A percentile compares a stretch with the other conserved stretches of the same genome.
Conservation (phyloP, 2,797 vertebrate species). For the Onychomys leucogaster region DNA sequence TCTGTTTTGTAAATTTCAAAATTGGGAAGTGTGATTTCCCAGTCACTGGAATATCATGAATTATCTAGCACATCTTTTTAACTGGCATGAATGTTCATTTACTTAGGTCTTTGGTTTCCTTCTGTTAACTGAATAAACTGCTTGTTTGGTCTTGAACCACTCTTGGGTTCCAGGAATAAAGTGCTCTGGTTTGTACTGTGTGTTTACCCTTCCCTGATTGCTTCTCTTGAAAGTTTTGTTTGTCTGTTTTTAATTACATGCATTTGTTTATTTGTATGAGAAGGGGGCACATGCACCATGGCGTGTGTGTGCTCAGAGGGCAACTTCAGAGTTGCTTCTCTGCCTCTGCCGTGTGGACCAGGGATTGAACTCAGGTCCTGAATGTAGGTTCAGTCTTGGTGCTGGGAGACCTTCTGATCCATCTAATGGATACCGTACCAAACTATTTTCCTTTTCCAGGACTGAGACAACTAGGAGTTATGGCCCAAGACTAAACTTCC, state of each 20-base stretch:
- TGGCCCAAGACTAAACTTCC: neutral
- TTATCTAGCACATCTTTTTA: constrained; percentile 50
- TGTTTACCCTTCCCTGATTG: neutral
- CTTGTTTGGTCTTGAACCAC: neutral
- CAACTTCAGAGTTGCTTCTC: neutral
- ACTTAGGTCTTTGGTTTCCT: constrained; percentile 9
- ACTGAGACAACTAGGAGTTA: constrained; percentile 33
- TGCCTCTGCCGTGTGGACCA: neutral
- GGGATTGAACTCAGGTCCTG: neutral
- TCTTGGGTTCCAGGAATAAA: neutral
- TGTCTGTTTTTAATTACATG: neutral
- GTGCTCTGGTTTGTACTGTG: neutral
- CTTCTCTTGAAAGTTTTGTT: too few species aligned
- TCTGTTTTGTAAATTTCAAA: constrained; percentile 10
- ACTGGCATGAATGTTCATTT: neutral
- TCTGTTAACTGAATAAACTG: constrained; percentile 24
- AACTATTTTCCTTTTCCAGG: neutral
- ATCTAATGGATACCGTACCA: neutral
- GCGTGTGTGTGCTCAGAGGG: neutral
- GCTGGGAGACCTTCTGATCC: neutral
- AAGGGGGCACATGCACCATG: neutral
- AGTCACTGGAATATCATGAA: constrained; percentile 13
- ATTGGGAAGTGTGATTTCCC: neutral
- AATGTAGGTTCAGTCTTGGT: neutral
- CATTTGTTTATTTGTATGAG: neutral